phyloP scores from a whole-genome alignment of 2,113 vertebrate species.

The Perca schrenkii region DNA sequence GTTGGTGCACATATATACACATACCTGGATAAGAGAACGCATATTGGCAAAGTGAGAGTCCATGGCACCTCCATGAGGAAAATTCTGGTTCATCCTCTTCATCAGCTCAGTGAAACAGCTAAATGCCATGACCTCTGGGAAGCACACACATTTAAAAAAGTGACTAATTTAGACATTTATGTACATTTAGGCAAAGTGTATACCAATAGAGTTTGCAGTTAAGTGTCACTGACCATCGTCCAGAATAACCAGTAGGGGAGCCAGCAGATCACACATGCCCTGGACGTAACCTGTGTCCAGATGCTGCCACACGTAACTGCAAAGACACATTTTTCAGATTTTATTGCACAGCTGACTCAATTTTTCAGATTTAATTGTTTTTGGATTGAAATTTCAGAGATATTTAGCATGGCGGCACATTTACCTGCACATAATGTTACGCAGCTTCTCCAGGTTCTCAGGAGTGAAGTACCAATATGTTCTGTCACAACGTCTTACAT shows the following conservation, averaged over 20 bases:
- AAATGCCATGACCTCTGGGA: conserved; percentile 94
- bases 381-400: background rate
- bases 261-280: conserved; percentile 98
- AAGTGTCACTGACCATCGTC: conserved; percentile 91
- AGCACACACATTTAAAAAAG: background rate
- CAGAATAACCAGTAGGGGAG: conserved; percentile 95
- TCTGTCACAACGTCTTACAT: conserved; percentile 95
- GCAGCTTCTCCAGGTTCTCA: conserved; percentile 94
- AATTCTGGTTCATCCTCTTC: conserved; percentile 99
- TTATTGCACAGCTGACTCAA: too few species aligned
- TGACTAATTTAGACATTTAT: background rate
- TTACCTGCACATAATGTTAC: conserved; percentile 99
- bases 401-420: background rate
- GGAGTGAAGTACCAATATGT: conserved; percentile 98
- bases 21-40: conserved; percentile 96
- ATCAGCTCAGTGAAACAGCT: conserved; percentile 98
- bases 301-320: conserved; percentile 97
- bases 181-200: background rate
- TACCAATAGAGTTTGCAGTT: background rate
- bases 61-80: conserved; percentile 98
- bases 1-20: background rate
- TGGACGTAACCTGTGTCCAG: conserved; percentile 97
- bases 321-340: background rate
- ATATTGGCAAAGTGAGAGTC: conserved; percentile 99
- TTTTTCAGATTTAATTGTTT: background rate